Evolutionary conservation across 2,888 invertebrate genomes (phyloP), one percentile per base, ranked within the genome.

Genomic region (Acanthosoma haemorrhoidale): DNA sequence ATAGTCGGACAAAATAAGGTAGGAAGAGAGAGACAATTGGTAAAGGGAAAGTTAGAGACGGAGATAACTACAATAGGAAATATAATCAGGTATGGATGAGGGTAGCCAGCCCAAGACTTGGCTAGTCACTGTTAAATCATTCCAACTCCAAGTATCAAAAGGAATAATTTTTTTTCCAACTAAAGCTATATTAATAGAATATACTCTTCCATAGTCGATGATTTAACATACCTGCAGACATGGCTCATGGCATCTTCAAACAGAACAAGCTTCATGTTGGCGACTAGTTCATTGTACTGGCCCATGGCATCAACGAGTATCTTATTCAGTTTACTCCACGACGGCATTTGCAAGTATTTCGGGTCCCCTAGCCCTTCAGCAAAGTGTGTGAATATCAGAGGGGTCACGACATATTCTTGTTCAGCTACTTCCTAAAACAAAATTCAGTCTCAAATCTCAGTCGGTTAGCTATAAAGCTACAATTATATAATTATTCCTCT

Each of bases 191-290:
- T 8, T 8, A n/a, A 18, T 61, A 31, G 32, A 64, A 64, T 13
- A 15, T n/a, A 9, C 31, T 13, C 11, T 15, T 70, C n/a, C n/a
- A n/a, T n/a, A n/a, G n/a, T n/a, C n/a, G n/a, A n/a, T 31, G 21
- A 25, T 32, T 6, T 6, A 1, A 43, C 60, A 78, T 75, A 87
- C 85, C 91, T 86, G 80, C 92, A 92, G 64, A 96, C 88, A 79
- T 96, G 95, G 74, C 88, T 86, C 90, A 96, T 94, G 13, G 96
- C 96, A 79, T 96, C 96, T 78, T 95, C 95, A 78, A 96, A 96
- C 8, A 96, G 85, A 2, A 96, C 96, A 71, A 96, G 82, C 80
- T 95, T 94, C 93, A 96, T 95, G 0, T 91, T 90, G 2, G 94
- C 90, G 70, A 87, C 85, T 73, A 95, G 83, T 77, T 96, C 96